Conservation (phyloP, 2,797 vertebrate species). For the Synaphobranchus kaupii region DNA sequence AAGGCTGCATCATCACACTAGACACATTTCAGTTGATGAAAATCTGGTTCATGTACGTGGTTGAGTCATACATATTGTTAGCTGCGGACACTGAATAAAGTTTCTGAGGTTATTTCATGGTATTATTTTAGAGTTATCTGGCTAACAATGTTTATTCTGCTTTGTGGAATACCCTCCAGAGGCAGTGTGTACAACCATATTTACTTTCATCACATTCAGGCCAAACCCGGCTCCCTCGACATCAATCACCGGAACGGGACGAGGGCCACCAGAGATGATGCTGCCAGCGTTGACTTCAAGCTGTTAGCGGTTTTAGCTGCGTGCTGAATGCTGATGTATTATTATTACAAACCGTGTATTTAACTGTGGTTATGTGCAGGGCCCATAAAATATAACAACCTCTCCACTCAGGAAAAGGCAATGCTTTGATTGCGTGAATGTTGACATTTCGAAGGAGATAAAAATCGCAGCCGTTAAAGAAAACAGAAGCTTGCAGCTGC, state of each 20-base stretch:
- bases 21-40: too few species aligned
- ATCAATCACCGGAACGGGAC: background rate
- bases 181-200: too few species aligned
- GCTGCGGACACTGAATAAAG: too few species aligned
- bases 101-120: too few species aligned
- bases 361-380: slow-evolving; percentile 26
- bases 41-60: too few species aligned
- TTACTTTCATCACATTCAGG: too few species aligned
- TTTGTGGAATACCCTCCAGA: too few species aligned
- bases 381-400: slow-evolving; percentile 34
- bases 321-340: background rate
- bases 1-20: too few species aligned
- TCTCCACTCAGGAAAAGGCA: slow-evolving; percentile 47
- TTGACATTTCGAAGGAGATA: slow-evolving; percentile 51
- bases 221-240: too few species aligned
- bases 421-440: slow-evolving; percentile 49
- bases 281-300: background rate
- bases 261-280: background rate
- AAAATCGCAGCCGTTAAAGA: slow-evolving; percentile 44
- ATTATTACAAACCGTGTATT: slow-evolving; percentile 25
- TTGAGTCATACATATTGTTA: too few species aligned
- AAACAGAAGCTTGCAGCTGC: slow-evolving; percentile 38
- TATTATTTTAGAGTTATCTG: too few species aligned
- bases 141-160: too few species aligned
- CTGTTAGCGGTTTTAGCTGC: background rate